Base-by-base conservation (phyloP, 2,113 vertebrate genomes). In the Sturnira hondurensis region DNA sequence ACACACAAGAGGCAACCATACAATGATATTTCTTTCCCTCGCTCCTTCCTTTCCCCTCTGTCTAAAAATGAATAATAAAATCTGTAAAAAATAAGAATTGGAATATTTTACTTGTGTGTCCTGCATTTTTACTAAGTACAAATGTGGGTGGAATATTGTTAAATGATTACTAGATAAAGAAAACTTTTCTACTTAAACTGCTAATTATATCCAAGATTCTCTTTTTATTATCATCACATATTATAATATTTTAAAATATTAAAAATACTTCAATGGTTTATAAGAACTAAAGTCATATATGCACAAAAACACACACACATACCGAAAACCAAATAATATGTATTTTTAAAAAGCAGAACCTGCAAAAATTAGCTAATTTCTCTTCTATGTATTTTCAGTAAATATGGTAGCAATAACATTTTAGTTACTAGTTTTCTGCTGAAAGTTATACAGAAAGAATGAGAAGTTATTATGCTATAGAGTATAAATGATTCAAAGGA, bases 251-350 rank as follows among this genome's bases (percentile, higher is more conserved):
- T 89, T 24, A 91, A 92, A n/a, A 83, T 76, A 95, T 74, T 80
- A 81, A 86, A 89, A 94, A 93, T 71, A 86, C n/a, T 81, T 89
- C 41, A 92, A 89, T 17, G 92, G 36, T 68, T 76, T 94, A 54
- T 78, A 86, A 94, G 11, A 93, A 85, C 36, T 80, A 77, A 92
- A 90, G 26, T 45, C 28, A 31, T 45, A 93, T n/a, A 78, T 22
- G 45, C 3, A 94, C 9, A 86, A 85, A 86, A 88, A 74, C 17
- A 95, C 6, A 47, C 20, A 90, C 2, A 89, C 3, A 16, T 36
- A 89, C 11, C 80, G 36, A 92, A 89, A 91, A 54, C 13, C 41
- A 86, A 80, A 33, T 31, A 84, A 84, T 28, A 76, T 13, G 11
- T 76, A 85, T n/a, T 93, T 80, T 65, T 93, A 31, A 70, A 86